Evolutionary conservation across 2,113 vertebrate species (phyloP).

Genomic region (Hypocryptadius cinnamomeus): DNA sequence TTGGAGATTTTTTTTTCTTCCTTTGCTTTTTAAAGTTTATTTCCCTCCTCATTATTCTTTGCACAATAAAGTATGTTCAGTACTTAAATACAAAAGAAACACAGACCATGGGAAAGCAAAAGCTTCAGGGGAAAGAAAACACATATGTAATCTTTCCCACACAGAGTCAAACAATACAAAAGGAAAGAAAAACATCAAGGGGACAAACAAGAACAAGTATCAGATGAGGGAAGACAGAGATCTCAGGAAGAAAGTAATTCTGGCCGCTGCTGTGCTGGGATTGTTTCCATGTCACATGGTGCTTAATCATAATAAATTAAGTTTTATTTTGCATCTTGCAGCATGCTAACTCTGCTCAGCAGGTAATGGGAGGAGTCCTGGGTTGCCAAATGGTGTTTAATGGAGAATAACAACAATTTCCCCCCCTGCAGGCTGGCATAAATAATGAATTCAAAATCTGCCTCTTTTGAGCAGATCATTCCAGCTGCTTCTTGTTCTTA

Average conservation of each 20-base stretch:
- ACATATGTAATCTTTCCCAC: neutral
- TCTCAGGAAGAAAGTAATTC: neutral
- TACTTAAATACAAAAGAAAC: neutral
- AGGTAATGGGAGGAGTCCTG: conserved; percentile 35
- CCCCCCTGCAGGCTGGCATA: conserved; percentile 14
- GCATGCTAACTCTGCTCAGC: conserved; percentile 27
- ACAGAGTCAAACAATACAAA: neutral
- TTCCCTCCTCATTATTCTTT: neutral
- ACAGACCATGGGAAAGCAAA: neutral
- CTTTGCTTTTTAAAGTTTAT: neutral
- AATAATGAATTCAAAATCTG: conserved; percentile 22
- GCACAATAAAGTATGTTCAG: neutral
- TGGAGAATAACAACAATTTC: conserved; percentile 33
- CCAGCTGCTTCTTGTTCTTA: conserved; percentile 11
- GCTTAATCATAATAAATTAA: conserved; percentile 52
- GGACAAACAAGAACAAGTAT: neutral
- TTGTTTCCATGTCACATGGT: neutral
- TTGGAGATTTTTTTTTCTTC: neutral
- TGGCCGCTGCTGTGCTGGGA: conserved; percentile 1
- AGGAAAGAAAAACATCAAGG: neutral
- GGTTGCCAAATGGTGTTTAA: conserved; percentile 22
- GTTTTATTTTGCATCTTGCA: conserved; percentile 41
- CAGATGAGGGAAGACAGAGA: neutral
- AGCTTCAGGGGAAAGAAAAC: neutral
- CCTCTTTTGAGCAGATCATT: conserved; percentile 4